A percentile compares a stretch with the other conserved stretches of the same genome.
Evolutionary conservation across 2,797 vertebrate species (phyloP).

Genomic region (Astyanax mexicanus): DNA sequence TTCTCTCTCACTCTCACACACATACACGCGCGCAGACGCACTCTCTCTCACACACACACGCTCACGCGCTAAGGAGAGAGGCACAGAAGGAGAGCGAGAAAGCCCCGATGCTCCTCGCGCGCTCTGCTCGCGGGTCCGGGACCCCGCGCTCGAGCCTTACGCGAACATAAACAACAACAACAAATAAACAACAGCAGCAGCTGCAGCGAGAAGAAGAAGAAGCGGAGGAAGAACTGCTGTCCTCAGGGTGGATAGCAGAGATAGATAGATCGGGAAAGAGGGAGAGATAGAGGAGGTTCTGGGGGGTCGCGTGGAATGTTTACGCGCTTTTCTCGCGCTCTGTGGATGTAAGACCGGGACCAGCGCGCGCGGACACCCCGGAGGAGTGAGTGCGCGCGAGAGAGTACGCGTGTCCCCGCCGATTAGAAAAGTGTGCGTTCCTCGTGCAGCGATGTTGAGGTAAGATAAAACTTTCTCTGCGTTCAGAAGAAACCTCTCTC

Average conservation of each 20-base stretch:
- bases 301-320: background rate
- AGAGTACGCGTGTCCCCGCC: background rate
- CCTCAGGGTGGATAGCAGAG: background rate
- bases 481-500: background rate
- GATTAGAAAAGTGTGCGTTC: background rate
- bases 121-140: slow-evolving; percentile 19
- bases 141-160: slow-evolving; percentile 8
- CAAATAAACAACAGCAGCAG: background rate
- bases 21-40: background rate
- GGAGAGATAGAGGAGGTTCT: background rate
- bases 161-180: background rate
- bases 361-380: background rate
- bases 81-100: background rate
- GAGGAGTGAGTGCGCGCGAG: background rate
- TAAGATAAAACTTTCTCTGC: background rate
- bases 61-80: background rate
- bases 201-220: too few relatives aligned
- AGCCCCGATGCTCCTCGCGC: slow-evolving; percentile 7
- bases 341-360: slow-evolving; percentile 1
- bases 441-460: background rate
- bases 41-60: background rate
- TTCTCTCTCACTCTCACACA: background rate
- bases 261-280: background rate
- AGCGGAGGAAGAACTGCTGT: too few relatives aligned
- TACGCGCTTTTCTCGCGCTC: background rate